Evolutionary conservation across 2,113 vertebrate species (phyloP).

Genomic region (Condylura cristata): DNA sequence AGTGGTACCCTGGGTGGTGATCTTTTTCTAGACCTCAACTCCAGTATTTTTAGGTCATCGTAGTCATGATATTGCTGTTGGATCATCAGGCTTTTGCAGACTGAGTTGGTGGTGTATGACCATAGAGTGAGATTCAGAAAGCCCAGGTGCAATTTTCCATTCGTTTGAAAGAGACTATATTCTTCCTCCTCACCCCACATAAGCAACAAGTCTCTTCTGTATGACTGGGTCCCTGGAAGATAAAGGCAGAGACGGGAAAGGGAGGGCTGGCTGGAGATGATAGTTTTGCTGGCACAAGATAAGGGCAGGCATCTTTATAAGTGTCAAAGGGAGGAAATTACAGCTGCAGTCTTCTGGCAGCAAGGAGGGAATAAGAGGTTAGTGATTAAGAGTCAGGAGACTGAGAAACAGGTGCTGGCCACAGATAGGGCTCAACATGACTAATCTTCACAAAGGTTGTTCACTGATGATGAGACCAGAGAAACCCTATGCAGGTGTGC

Average conservation of each 20-base stretch:
- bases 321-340: constrained; percentile 56
- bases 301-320: not conserved
- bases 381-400: not conserved
- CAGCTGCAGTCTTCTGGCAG: not conserved
- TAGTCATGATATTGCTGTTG: not conserved
- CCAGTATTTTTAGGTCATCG: not conserved
- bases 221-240: constrained; percentile 16
- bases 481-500: not conserved
- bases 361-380: not conserved
- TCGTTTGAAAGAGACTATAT: not conserved
- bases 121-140: not conserved
- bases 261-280: not conserved
- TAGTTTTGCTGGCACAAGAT: not conserved
- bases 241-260: constrained; percentile 7
- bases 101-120: not conserved
- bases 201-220: constrained; percentile 3
- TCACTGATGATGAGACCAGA: not conserved
- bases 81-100: constrained; percentile 15
- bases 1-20: not conserved
- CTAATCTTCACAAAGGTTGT: not conserved
- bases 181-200: constrained; percentile 2
- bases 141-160: not conserved
- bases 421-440: not conserved
- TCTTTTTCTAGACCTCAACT: not conserved
- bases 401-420: not conserved